Percentiles rank a stretch among this genome's conserved stretches.
These are phyloP conservation scores for Anas georgica DNA, from an alignment of 2,797 vertebrate species.

Conservation along the genomic window DNA sequence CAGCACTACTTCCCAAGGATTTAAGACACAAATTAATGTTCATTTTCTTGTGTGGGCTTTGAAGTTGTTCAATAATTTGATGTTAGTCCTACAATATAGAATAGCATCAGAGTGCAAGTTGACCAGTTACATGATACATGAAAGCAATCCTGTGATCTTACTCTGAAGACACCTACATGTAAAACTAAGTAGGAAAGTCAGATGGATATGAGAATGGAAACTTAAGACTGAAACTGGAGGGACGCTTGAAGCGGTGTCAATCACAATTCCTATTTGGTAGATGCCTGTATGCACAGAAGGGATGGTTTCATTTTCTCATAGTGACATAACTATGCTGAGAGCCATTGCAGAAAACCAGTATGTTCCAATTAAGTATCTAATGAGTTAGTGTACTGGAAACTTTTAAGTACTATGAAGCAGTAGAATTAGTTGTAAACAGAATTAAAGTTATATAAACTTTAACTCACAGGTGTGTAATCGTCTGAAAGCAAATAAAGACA, in stretches of 20 bases:
- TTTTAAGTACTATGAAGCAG: background rate
- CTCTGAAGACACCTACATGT: too few relatives aligned
- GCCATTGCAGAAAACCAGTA: background rate
- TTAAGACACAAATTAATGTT: background rate
- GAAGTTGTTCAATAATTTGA: background rate
- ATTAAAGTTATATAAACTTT: background rate
- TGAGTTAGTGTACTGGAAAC: background rate
- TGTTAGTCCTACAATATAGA: background rate
- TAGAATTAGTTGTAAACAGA: background rate
- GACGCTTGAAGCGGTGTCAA: background rate
- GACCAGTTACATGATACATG: background rate
- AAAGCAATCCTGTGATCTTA: too few relatives aligned
- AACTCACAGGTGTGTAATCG: background rate
- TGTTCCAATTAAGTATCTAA: background rate
- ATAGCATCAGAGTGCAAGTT: background rate
- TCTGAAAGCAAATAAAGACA: background rate
- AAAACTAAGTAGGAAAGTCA: background rate
- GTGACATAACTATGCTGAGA: background rate
- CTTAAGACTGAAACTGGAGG: background rate
- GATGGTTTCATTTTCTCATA: background rate
- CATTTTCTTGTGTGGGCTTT: background rate
- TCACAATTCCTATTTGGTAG: background rate
- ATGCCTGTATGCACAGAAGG: background rate
- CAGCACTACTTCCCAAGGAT: background rate
- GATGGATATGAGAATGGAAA: background rate